A percentile compares a stretch with the other conserved stretches of the same genome.
Conservation (phyloP, 2,113 vertebrate species). For the Philantomba maxwellii region DNA sequence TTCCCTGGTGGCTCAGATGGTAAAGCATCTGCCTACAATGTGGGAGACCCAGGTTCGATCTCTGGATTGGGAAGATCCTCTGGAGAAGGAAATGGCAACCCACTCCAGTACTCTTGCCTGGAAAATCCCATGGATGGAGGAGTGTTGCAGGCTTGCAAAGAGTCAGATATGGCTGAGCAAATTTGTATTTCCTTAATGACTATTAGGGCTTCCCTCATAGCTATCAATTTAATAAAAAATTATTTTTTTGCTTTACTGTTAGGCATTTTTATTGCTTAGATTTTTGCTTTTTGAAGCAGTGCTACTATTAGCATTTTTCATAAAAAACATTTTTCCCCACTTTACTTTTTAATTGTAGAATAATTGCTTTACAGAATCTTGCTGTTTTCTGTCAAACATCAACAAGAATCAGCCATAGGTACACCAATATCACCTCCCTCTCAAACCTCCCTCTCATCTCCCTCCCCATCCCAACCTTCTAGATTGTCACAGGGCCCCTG, state of each 20-base stretch:
- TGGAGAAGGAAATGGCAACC: too few relatives aligned
- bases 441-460: neutral
- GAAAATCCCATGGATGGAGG: too few relatives aligned
- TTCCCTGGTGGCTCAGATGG: too few relatives aligned
- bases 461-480: neutral
- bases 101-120: too few relatives aligned
- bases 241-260: neutral
- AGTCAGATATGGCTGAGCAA: fast-evolving
- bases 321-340: neutral
- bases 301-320: neutral
- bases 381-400: neutral
- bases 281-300: neutral
- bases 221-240: neutral
- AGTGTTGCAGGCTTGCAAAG: too few relatives aligned
- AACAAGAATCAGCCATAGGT: neutral
- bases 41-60: too few relatives aligned
- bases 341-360: neutral
- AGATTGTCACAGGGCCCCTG: neutral
- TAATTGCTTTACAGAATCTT: neutral
- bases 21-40: too few relatives aligned
- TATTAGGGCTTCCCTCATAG: neutral
- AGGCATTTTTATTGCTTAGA: neutral
- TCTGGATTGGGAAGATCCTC: too few relatives aligned
- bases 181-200: neutral
- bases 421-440: neutral